phyloP scores from a whole-genome alignment of 2,888 invertebrate genomes.

The Scaptodrosophila latifasciaeformis region DNA sequence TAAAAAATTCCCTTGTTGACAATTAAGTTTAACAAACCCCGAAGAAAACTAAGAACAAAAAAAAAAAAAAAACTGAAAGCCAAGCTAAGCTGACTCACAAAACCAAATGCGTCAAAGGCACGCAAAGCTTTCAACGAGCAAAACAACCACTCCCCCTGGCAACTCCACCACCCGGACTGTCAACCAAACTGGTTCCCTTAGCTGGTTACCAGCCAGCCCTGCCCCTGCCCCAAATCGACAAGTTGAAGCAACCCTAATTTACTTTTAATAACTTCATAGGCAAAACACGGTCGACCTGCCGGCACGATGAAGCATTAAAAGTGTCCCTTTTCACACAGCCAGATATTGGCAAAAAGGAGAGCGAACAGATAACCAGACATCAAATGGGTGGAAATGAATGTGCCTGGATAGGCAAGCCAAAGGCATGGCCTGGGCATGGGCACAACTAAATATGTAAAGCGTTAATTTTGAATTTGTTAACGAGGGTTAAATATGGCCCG shows the following conservation, averaged over 20 bases:
- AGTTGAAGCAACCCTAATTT: constrained; percentile 74
- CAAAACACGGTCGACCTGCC: constrained; percentile 18
- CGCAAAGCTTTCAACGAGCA: constrained; percentile 26
- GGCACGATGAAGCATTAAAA: constrained; percentile 49
- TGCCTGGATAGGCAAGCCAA: background rate
- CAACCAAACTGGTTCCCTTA: constrained; percentile 39
- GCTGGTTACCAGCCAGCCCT: constrained; percentile 42
- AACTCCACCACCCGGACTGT: constrained; percentile 5
- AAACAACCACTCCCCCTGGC: constrained; percentile 14
- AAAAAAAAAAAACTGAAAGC: constrained; percentile 29
- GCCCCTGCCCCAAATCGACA: constrained; percentile 9
- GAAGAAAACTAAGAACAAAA: background rate
- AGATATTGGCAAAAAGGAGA: background rate
- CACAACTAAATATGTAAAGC: constrained; percentile 51
- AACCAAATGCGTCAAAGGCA: constrained; percentile 54
- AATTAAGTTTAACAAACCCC: constrained; percentile 59
- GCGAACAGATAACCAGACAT: background rate
- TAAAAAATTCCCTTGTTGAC: constrained; percentile 67
- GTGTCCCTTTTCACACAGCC: constrained; percentile 56
- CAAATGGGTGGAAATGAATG: background rate
- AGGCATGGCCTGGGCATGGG: background rate
- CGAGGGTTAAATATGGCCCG: constrained; percentile 53
- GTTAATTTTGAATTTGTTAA: constrained; percentile 64
- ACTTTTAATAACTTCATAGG: constrained; percentile 72
- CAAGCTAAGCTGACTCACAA: constrained; percentile 15